Percentiles rank a stretch among this genome's conserved stretches.
These are phyloP conservation scores for Hydrolagus colliei DNA, from an alignment of 2,797 vertebrate genomes.

Conservation along the genomic window DNA sequence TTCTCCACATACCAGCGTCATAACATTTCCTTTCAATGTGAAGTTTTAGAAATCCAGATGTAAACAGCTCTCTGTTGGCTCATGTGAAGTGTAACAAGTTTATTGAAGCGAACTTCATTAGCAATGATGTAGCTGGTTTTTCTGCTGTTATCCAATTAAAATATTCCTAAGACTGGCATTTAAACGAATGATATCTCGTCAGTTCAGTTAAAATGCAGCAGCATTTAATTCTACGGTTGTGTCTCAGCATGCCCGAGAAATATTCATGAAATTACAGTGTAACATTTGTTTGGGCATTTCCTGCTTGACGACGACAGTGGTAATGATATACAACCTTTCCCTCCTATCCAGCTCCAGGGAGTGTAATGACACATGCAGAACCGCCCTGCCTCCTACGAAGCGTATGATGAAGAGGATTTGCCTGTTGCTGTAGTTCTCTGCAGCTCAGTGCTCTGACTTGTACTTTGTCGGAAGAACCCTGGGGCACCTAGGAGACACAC, in stretches of 20 bases:
- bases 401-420: slow-evolving; percentile 41
- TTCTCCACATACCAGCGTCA: neutral
- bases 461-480: slow-evolving; percentile 30
- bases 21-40: neutral
- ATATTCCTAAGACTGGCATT: neutral
- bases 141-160: neutral
- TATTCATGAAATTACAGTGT: slow-evolving; percentile 12
- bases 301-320: neutral
- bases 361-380: slow-evolving; percentile 34
- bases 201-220: neutral
- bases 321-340: neutral
- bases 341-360: slow-evolving; percentile 45
- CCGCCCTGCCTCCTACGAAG: slow-evolving; percentile 34
- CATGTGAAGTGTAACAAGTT: neutral
- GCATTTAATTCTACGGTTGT: slow-evolving; percentile 17
- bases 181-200: neutral
- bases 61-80: neutral
- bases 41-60: neutral
- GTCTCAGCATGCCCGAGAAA: slow-evolving; percentile 6
- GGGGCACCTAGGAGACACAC: slow-evolving; percentile 33
- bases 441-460: slow-evolving; percentile 35
- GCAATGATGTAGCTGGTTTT: neutral
- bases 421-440: neutral
- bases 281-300: neutral
- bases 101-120: neutral